A percentile compares a stretch with the other conserved stretches of the same genome.
phyloP scores from a whole-genome alignment of 2,113 vertebrate species.

The Boleophthalmus pectinirostris region DNA sequence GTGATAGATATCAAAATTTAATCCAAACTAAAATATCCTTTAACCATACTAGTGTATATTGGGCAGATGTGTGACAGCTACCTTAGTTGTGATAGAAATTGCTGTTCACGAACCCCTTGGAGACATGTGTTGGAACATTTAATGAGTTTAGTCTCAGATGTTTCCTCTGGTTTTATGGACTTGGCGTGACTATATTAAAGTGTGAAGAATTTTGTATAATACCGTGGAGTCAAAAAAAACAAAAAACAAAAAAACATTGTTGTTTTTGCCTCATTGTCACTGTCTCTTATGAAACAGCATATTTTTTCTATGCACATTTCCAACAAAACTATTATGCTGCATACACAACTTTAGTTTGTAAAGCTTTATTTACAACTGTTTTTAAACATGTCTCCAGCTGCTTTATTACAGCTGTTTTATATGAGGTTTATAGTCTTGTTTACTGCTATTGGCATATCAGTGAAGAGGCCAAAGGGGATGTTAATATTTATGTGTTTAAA shows the following conservation, averaged over 20 bases:
- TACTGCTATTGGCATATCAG: constrained; percentile 8
- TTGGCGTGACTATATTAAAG: constrained; percentile 16
- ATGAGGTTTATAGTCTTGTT: constrained; percentile 11
- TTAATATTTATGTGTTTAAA: neutral
- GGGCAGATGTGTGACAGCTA: constrained; percentile 8
- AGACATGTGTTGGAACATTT: constrained; percentile 55
- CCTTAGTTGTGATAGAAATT: constrained; percentile 27
- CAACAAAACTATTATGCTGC: neutral
- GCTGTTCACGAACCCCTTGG: constrained; percentile 38
- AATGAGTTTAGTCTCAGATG: constrained; percentile 60
- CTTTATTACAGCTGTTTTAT: constrained; percentile 25
- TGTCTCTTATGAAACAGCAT: constrained; percentile 18
- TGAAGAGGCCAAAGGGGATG: constrained; percentile 3
- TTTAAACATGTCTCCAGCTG: constrained; percentile 14
- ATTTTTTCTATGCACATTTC: neutral
- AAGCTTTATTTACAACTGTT: constrained; percentile 15
- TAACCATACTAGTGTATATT: no score
- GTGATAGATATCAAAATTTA: no score
- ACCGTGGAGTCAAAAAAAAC: neutral
- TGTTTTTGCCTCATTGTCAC: neutral
- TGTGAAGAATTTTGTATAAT: constrained; percentile 17
- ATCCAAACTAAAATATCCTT: no score
- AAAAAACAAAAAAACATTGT: neutral
- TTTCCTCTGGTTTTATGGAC: constrained; percentile 34
- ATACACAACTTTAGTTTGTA: neutral